A percentile compares a stretch with the other conserved stretches of the same genome.
Conservation (phyloP, 2,113 vertebrate species). For the Ciconia stormi region DNA sequence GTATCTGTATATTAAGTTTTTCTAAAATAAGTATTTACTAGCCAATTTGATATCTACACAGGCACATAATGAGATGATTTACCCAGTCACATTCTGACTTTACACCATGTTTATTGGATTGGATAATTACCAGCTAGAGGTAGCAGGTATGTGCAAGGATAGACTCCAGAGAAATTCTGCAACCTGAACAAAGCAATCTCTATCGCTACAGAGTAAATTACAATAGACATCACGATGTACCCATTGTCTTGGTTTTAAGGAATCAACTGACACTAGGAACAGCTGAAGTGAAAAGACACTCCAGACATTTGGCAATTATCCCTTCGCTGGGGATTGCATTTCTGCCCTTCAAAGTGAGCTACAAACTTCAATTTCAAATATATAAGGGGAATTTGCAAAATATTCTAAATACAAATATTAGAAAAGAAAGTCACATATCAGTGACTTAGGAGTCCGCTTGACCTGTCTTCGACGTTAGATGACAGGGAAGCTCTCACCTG, state of each 20-base stretch:
- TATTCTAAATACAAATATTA: not conserved
- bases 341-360: not conserved
- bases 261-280: not conserved
- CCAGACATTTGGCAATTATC: not conserved
- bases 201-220: not conserved
- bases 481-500: slow-evolving; percentile 73
- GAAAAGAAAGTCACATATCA: not conserved
- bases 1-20: not conserved
- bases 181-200: not conserved
- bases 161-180: not conserved
- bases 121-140: not conserved
- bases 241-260: not conserved
- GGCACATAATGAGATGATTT: not conserved
- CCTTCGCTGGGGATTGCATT: not conserved
- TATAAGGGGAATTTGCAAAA: not conserved
- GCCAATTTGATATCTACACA: not conserved
- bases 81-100: not conserved
- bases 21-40: not conserved
- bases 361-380: not conserved
- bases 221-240: not conserved
- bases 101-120: not conserved
- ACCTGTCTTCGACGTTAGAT: not conserved
- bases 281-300: not conserved
- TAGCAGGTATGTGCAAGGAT: not conserved
- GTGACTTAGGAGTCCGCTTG: not conserved